phyloP scores from a whole-genome alignment of 2,797 vertebrate genomes.

The Eremophila alpestris region DNA sequence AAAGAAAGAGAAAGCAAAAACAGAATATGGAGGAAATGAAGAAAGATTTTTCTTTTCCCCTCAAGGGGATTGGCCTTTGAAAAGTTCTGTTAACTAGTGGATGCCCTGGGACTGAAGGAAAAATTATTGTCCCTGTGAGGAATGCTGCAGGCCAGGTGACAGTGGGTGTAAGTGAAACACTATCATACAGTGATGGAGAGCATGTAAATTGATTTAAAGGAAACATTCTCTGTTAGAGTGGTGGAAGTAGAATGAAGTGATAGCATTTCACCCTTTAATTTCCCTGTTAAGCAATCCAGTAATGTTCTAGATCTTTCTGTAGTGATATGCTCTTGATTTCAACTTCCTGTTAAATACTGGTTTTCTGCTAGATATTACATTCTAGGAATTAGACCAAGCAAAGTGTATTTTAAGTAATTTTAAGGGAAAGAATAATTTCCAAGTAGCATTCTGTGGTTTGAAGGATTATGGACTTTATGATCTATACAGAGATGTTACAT shows the following conservation, averaged over 20 bases:
- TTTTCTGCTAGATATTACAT: background rate
- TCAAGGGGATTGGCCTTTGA: slow-evolving; percentile 55
- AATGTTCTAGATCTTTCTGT: background rate
- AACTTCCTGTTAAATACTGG: background rate
- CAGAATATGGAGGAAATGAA: background rate
- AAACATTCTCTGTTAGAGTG: background rate
- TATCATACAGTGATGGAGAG: background rate
- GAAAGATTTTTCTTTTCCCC: background rate
- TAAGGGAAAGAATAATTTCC: background rate
- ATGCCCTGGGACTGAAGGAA: slow-evolving; percentile 68
- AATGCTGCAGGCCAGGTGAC: slow-evolving; percentile 41
- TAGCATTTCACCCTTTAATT: background rate
- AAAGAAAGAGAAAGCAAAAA: background rate
- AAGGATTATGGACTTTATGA: background rate
- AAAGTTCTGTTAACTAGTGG: slow-evolving; percentile 70
- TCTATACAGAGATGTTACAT: background rate
- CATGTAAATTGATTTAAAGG: background rate
- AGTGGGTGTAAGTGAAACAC: slow-evolving; percentile 62
- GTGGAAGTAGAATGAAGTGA: background rate
- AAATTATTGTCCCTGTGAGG: slow-evolving; percentile 56
- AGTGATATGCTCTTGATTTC: background rate
- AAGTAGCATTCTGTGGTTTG: background rate
- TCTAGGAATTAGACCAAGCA: background rate
- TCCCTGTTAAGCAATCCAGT: background rate
- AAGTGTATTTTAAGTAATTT: background rate